phyloP scores from a whole-genome alignment of 2,113 vertebrate species.

The Zapornia atra region DNA sequence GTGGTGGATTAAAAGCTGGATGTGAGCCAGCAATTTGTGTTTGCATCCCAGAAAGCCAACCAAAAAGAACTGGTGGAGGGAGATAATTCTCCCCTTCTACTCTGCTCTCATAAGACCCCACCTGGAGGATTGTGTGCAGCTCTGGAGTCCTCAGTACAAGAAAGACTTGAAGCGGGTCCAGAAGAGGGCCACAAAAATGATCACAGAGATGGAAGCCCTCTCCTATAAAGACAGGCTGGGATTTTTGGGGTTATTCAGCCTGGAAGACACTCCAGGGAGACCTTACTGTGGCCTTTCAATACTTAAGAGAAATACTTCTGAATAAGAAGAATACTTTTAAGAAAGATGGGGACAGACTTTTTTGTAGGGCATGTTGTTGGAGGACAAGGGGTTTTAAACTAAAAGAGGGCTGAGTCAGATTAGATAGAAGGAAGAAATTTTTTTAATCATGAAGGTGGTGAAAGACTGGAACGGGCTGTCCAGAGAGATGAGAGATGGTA shows the following conservation, averaged over 20 bases:
- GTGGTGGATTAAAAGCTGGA: not conserved
- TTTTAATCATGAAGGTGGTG: not conserved
- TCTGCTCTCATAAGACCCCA: not conserved
- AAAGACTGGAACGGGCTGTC: not conserved
- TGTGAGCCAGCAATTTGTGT: not conserved
- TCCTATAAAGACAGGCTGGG: not conserved
- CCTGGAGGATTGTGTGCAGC: not conserved
- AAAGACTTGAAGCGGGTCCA: not conserved
- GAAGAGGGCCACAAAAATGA: not conserved
- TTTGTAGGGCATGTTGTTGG: not conserved
- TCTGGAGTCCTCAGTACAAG: not conserved
- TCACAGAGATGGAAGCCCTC: not conserved
- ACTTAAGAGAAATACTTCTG: not conserved
- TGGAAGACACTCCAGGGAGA: not conserved
- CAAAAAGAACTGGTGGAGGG: accelerated
- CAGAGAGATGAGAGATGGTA: not conserved
- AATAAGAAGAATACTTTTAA: not conserved
- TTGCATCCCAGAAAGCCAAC: not conserved
- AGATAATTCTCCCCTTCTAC: not conserved
- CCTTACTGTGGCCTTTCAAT: not conserved
- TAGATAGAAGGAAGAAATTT: not conserved
- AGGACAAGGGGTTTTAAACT: not conserved
- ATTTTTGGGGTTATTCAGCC: not conserved
- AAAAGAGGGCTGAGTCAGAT: not conserved
- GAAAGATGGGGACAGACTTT: not conserved